A percentile compares a stretch with the other conserved stretches of the same genome.
Evolutionary conservation across 1,140 invertebrate species (phyloP).

Genomic region (Nixonia krombeini): DNA sequence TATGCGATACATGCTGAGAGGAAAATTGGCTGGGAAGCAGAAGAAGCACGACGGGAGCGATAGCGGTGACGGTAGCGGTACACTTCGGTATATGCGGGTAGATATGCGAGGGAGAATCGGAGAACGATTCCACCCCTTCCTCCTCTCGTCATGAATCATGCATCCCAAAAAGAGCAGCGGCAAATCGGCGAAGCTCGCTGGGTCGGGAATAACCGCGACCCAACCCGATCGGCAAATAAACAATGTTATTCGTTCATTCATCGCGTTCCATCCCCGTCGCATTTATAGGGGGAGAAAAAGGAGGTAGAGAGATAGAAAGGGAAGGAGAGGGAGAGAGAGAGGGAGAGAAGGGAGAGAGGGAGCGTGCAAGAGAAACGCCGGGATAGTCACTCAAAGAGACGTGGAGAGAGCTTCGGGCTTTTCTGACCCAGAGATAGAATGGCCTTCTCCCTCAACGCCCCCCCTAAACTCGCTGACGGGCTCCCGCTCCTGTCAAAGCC

Average conservation of each 20-base stretch:
- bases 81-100: slow-evolving; percentile 13
- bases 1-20: slow-evolving; percentile 41
- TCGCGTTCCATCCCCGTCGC: background rate
- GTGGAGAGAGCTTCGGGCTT: slow-evolving; percentile 3
- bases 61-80: slow-evolving; percentile 1
- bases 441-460: background rate
- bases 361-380: background rate
- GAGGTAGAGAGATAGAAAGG: background rate
- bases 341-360: too few relatives aligned
- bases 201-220: slow-evolving; percentile 26
- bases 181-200: slow-evolving; percentile 5
- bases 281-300: background rate
- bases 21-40: slow-evolving; percentile 43
- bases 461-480: slow-evolving; percentile 26
- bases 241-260: slow-evolving; percentile 62
- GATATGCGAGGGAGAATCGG: slow-evolving; percentile 40
- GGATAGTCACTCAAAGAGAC: slow-evolving; percentile 1
- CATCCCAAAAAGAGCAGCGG: slow-evolving; percentile 51
- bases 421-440: slow-evolving; percentile 7
- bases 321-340: too few relatives aligned
- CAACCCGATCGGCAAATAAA: slow-evolving; percentile 61
- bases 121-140: slow-evolving; percentile 36
- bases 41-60: slow-evolving; percentile 15
- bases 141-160: slow-evolving; percentile 65
- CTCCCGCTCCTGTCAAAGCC: slow-evolving; percentile 54